phyloP scores from a whole-genome alignment of 2,888 invertebrate genomes.

The Belgica antarctica region DNA sequence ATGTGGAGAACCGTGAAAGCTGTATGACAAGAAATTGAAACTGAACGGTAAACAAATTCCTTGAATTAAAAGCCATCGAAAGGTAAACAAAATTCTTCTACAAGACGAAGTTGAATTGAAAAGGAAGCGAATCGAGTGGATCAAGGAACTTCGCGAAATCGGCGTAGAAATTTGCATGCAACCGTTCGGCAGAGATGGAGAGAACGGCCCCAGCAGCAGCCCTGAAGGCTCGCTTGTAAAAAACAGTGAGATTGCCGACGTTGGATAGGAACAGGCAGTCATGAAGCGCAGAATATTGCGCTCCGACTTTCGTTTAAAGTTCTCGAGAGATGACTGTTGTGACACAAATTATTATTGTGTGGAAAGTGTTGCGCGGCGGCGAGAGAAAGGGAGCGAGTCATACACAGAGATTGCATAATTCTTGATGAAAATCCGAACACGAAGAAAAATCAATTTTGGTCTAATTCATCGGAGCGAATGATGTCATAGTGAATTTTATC shows the following conservation, averaged over 20 bases:
- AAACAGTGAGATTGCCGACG: slow-evolving; percentile 34
- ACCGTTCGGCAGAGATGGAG: background rate
- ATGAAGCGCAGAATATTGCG: slow-evolving; percentile 7
- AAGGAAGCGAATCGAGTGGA: background rate
- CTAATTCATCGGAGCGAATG: background rate
- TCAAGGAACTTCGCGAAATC: background rate
- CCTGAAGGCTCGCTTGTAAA: too few relatives aligned
- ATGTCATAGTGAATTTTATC: background rate
- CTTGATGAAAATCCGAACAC: background rate
- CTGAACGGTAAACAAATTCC: slow-evolving; percentile 33
- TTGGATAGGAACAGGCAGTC: slow-evolving; percentile 24
- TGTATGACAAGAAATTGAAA: background rate
- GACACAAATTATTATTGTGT: slow-evolving; percentile 15
- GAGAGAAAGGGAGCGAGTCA: background rate
- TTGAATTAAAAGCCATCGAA: slow-evolving; percentile 32
- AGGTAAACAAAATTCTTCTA: background rate
- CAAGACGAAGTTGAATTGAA: too few relatives aligned
- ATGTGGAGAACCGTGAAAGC: background rate
- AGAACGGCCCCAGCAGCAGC: too few relatives aligned
- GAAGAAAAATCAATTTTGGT: slow-evolving; percentile 6
- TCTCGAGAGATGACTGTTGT: background rate
- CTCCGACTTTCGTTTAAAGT: background rate
- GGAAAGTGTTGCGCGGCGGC: background rate
- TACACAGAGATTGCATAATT: slow-evolving; percentile 9
- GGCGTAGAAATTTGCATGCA: background rate